phyloP scores from a whole-genome alignment of 2,797 vertebrate genomes.

The Cryptoblepharus egeriae region DNA sequence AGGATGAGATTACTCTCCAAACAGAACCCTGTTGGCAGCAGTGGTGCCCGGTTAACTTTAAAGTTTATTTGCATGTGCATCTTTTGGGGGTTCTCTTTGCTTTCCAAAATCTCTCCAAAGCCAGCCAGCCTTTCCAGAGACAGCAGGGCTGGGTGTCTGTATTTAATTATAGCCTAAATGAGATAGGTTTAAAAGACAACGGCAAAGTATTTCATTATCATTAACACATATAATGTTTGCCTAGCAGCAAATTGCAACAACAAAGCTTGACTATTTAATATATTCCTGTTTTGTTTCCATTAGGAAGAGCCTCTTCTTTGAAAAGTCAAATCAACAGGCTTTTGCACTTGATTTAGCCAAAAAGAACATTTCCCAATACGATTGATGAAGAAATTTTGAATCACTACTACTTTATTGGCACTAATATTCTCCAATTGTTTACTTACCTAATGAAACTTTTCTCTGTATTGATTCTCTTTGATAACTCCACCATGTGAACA shows the following conservation, averaged over 20 bases:
- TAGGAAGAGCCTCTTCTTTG: constrained; percentile 33
- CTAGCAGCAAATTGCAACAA: constrained; percentile 73
- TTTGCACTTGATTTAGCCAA: not conserved
- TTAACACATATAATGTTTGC: constrained; percentile 71
- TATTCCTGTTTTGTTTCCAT: not conserved
- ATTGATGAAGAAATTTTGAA: not conserved
- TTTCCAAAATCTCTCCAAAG: constrained; percentile 18
- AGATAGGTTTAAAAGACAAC: constrained; percentile 74
- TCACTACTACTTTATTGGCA: not conserved
- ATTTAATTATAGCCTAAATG: constrained; percentile 75
- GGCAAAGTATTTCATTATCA: constrained; percentile 74
- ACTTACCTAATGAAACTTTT: not conserved
- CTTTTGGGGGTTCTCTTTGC: not conserved
- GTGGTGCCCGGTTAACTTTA: not conserved
- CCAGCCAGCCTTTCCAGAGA: constrained; percentile 63
- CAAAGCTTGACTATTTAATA: constrained; percentile 62
- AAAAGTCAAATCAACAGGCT: not conserved
- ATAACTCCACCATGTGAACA: no score
- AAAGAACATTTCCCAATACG: not conserved
- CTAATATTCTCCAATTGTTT: not conserved
- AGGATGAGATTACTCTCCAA: not conserved
- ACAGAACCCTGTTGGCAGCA: not conserved
- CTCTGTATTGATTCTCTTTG: not conserved
- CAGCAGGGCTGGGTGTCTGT: constrained; percentile 73
- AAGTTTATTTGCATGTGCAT: not conserved